Percentiles rank a stretch among this genome's conserved stretches.
These are phyloP conservation scores for Cyclargus thomasi DNA, from an alignment of 1,140 invertebrate species.

Conservation along the genomic window DNA sequence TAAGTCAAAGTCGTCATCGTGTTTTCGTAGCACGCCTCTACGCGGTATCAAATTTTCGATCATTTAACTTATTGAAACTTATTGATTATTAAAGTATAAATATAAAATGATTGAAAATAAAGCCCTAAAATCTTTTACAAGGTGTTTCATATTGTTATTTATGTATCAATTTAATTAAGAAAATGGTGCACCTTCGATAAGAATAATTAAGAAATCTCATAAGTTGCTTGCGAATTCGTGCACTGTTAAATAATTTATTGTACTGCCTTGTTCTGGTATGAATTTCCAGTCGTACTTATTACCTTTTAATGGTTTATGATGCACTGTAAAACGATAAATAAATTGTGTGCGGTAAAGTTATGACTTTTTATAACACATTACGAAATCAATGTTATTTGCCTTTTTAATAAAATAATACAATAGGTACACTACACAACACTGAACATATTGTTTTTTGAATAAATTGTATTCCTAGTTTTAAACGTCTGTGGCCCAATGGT, in stretches of 20 bases:
- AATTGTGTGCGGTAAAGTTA: not conserved
- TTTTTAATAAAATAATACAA: not conserved
- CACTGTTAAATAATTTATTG: not conserved
- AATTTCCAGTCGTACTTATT: not conserved
- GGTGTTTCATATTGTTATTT: not conserved
- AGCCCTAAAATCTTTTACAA: too few species aligned
- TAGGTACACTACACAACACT: too few species aligned
- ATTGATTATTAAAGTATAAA: too few species aligned
- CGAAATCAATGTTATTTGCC: not conserved
- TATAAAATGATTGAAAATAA: too few species aligned
- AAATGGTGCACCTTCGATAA: not conserved
- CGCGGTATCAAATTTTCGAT: too few species aligned
- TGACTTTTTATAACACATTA: not conserved
- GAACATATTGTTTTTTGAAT: too few species aligned
- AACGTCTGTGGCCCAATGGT: too few species aligned
- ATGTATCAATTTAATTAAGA: conserved; percentile 1
- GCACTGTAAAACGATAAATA: not conserved
- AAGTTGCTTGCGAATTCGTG: not conserved
- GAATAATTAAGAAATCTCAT: not conserved
- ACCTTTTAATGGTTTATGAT: not conserved
- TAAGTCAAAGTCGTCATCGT: too few species aligned
- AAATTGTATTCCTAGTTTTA: too few species aligned
- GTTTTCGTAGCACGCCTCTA: too few species aligned
- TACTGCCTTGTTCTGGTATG: not conserved
- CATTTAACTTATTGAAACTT: too few species aligned